phyloP scores from a whole-genome alignment of 2,113 vertebrate species.

The Ameiurus melas region DNA sequence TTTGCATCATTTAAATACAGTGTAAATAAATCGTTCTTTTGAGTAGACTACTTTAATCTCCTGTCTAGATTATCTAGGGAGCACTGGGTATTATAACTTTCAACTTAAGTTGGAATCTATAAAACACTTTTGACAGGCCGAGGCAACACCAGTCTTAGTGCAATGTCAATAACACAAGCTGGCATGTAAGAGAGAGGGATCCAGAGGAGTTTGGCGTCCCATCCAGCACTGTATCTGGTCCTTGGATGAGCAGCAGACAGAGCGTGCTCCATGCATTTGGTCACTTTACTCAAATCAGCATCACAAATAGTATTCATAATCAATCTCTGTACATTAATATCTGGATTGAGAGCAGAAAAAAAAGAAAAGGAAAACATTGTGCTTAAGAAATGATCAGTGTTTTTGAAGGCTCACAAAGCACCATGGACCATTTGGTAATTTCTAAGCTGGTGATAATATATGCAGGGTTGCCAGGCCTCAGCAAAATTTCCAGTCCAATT shows the following conservation, averaged over 20 bases:
- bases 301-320: conserved; percentile 85
- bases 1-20: conserved; percentile 7
- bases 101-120: conserved; percentile 13
- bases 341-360: conserved; percentile 60
- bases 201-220: conserved; percentile 94
- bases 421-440: not conserved
- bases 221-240: conserved; percentile 88
- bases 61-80: not conserved
- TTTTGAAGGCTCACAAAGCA: not conserved
- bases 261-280: conserved; percentile 85
- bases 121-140: conserved; percentile 75
- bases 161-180: conserved; percentile 78
- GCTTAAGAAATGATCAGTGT: not conserved
- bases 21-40: not conserved
- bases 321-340: conserved; percentile 78
- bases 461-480: not conserved
- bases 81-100: not conserved
- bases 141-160: conserved; percentile 80
- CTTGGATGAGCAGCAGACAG: conserved; percentile 80
- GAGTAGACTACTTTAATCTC: not conserved
- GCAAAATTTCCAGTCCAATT: not conserved
- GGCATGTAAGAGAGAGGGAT: conserved; percentile 91
- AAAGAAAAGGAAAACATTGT: not conserved
- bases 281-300: conserved; percentile 85
- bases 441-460: not conserved